Base-by-base conservation (phyloP, 1,140 invertebrate genomes). In the Lepidotrigona ventralis region DNA sequence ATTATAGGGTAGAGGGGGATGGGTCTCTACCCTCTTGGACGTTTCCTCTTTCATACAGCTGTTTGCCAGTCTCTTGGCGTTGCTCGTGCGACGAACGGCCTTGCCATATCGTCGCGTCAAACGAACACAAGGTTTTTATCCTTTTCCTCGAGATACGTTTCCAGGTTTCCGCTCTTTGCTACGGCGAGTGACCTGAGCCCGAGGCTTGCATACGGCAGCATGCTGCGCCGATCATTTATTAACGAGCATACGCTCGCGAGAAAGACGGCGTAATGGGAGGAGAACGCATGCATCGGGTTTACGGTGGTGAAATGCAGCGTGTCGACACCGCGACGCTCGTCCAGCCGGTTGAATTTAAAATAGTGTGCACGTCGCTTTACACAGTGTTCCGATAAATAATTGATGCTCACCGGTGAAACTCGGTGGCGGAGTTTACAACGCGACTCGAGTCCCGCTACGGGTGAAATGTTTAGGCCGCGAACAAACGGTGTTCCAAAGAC, bases 161-260 rank as follows among this genome's bases (percentile, higher is more conserved):
- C 60, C 64, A 69, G 74, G 75, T 83, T 77, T 75, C 74, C 21
- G 74, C 69, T 46, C n/a, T 74, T 79, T 68, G 53, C 70, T 70
- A 54, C 26, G 60, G 39, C n/a, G 73, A 71, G 39, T 69, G 73
- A 71, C 58, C 80, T 60, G n/a, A 26, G 76, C 76, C 76, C 69
- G 58, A 46, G 83, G 88, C 81, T 79, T 84, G 86, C 82, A 87
- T 81, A 82, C 74, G 21, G 19, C 69, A 81, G 51, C 46, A 70
- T 60, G 54, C 39, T 46, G 23, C 29, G 63, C 54, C 75, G 74
- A 86, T 89, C 79, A 89, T 88, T 89, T 86, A 88, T 89, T 87
- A 86, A 88, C 53, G 74, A 63, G 46, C 64, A 23, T 46, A 53
- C 56, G n/a, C 21, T 29, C 21, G 75, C 39, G 54, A 63, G 79